Percentiles rank a stretch among this genome's conserved stretches.
phyloP scores from a whole-genome alignment of 2,797 vertebrate species.

The Sandelia bainsii region DNA sequence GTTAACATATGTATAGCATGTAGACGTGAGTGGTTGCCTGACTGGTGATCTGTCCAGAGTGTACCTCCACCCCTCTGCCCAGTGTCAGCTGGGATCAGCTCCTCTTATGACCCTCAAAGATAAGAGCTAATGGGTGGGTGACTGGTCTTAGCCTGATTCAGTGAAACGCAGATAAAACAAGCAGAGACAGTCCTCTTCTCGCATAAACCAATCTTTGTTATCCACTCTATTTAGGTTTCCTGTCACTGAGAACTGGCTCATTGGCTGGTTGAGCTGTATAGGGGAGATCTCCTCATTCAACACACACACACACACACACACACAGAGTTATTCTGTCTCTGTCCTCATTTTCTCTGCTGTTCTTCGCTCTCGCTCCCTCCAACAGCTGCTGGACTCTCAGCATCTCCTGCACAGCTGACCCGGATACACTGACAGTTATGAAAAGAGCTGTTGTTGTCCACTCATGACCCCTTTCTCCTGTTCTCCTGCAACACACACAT shows the following conservation, averaged over 20 bases:
- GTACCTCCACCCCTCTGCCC: no score
- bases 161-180: constrained; percentile 20
- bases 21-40: no score
- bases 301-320: constrained; percentile 28
- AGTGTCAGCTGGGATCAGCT: no score
- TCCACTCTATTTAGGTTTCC: constrained; percentile 22
- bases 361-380: constrained; percentile 34
- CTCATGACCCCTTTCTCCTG: constrained; percentile 5
- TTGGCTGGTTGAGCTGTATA: constrained; percentile 45
- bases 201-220: constrained; percentile 57
- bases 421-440: constrained; percentile 61
- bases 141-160: not conserved
- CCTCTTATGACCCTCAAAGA: no score
- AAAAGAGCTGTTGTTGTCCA: constrained; percentile 74
- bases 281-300: constrained; percentile 63
- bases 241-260: constrained; percentile 42
- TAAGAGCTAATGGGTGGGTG: no score
- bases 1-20: no score
- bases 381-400: constrained; percentile 72
- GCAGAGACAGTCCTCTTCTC: constrained; percentile 5
- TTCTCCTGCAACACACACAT: not conserved
- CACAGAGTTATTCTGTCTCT: constrained; percentile 12
- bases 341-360: constrained; percentile 40
- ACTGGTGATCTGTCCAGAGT: no score
- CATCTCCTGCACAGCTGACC: constrained; percentile 73